phyloP scores from a whole-genome alignment of 2,888 invertebrate genomes.

The Pristionchus arcanus region DNA sequence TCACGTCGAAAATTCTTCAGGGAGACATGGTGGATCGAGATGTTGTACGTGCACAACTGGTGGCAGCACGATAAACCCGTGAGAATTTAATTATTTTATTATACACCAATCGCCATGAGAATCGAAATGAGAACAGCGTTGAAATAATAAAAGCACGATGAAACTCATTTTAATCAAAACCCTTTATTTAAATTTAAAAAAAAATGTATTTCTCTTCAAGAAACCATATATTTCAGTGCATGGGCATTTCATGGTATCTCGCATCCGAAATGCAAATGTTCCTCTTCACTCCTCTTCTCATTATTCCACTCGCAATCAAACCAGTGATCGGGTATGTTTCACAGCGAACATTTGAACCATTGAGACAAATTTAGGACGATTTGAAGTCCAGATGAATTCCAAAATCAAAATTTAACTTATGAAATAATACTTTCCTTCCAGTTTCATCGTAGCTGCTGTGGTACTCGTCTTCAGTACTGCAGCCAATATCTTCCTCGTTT shows the following conservation, averaged over 20 bases:
- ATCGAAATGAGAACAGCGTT: too few relatives aligned
- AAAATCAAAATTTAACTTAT: not conserved
- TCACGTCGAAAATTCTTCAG: not conserved
- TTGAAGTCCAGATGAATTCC: too few relatives aligned
- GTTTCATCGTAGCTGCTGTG: not conserved
- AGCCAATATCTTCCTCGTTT: conserved; percentile 56
- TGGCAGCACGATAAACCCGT: not conserved
- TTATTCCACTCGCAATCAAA: conserved; percentile 55
- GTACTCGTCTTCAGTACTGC: conserved; percentile 51
- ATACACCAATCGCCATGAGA: too few relatives aligned
- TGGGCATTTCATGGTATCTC: conserved; percentile 56
- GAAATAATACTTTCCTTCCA: not conserved
- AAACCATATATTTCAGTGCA: conserved; percentile 47
- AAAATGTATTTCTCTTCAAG: too few relatives aligned
- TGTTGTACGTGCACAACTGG: conserved; percentile 31
- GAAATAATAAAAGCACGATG: not conserved
- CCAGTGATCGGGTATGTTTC: conserved; percentile 53
- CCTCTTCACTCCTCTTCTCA: conserved; percentile 57
- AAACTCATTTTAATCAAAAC: not conserved
- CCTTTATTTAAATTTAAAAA: too few relatives aligned
- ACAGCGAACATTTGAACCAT: not conserved
- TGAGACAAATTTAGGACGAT: not conserved
- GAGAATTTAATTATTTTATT: not conserved
- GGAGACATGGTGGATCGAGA: conserved; percentile 25
- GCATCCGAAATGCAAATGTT: conserved; percentile 58